Conservation (phyloP, 2,888 invertebrate species). For the Romanomermis culicivorax region DNA sequence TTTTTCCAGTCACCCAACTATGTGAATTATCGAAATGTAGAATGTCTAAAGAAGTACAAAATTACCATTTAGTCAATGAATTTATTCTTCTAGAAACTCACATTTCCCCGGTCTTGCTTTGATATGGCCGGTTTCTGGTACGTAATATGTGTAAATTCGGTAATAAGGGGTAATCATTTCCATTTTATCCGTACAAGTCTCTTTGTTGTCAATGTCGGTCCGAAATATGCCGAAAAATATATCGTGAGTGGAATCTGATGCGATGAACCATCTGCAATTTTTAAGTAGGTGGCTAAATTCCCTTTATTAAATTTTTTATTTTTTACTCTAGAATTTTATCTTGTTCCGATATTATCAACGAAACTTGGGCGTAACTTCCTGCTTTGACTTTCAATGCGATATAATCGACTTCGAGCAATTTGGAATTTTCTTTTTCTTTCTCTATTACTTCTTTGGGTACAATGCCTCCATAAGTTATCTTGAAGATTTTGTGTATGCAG, state of each 20-base stretch:
- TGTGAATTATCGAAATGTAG: neutral
- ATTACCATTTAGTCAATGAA: neutral
- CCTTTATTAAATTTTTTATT: no score
- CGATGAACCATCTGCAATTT: constrained; percentile 1
- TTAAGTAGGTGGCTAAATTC: no score
- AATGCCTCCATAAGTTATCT: no score
- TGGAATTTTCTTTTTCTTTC: no score
- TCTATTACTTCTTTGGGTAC: no score
- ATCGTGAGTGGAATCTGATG: neutral
- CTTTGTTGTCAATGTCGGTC: neutral
- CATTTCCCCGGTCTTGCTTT: neutral
- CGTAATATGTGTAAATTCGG: neutral
- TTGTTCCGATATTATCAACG: no score
- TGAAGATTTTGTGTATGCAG: no score
- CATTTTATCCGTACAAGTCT: neutral
- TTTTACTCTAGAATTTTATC: no score
- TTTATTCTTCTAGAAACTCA: neutral
- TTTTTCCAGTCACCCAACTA: neutral
- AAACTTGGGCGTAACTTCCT: no score
- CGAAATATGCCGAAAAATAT: neutral
- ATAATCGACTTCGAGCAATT: no score
- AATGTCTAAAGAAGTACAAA: neutral
- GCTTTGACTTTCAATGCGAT: no score
- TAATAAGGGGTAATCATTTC: constrained; percentile 1
- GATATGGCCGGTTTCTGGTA: neutral